phyloP scores from a whole-genome alignment of 2,888 invertebrate genomes.

The Ophion ventricosus region DNA sequence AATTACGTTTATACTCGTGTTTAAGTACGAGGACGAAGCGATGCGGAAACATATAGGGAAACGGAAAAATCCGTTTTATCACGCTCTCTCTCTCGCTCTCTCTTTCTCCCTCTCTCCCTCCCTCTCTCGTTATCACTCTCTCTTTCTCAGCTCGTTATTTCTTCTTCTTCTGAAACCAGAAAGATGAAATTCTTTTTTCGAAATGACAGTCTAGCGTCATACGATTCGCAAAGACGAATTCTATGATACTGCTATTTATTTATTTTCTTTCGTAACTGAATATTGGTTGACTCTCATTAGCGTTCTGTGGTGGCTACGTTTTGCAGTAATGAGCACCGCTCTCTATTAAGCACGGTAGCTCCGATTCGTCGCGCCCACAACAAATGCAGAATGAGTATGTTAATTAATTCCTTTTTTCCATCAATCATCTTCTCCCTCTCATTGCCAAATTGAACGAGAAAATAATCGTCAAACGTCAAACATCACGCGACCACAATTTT shows the following conservation, averaged over 20 bases:
- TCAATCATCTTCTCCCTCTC: neutral
- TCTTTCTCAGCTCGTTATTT: neutral
- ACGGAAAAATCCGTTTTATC: constrained; percentile 41
- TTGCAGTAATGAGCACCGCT: constrained; percentile 6
- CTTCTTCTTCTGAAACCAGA: neutral
- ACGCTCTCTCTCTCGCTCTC: constrained; percentile 23
- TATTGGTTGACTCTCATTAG: constrained; percentile 22
- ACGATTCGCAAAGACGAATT: constrained; percentile 44
- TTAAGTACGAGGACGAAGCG: constrained; percentile 32
- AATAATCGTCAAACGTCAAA: neutral
- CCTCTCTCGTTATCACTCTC: constrained; percentile 27
- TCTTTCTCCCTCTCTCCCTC: constrained; percentile 13
- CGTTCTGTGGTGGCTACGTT: constrained; percentile 13
- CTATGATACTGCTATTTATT: constrained; percentile 12
- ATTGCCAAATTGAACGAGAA: neutral
- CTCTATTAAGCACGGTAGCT: constrained; percentile 42
- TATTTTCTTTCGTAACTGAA: neutral
- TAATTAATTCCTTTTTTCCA: neutral
- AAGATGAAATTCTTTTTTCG: constrained; percentile 42
- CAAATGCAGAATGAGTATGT: neutral
- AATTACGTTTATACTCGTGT: constrained; percentile 40
- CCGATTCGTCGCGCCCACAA: neutral
- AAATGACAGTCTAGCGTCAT: constrained; percentile 57
- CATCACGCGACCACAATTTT: neutral
- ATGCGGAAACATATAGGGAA: constrained; percentile 47